phyloP scores from a whole-genome alignment of 2,113 vertebrate genomes.

The Piaya cayana region DNA sequence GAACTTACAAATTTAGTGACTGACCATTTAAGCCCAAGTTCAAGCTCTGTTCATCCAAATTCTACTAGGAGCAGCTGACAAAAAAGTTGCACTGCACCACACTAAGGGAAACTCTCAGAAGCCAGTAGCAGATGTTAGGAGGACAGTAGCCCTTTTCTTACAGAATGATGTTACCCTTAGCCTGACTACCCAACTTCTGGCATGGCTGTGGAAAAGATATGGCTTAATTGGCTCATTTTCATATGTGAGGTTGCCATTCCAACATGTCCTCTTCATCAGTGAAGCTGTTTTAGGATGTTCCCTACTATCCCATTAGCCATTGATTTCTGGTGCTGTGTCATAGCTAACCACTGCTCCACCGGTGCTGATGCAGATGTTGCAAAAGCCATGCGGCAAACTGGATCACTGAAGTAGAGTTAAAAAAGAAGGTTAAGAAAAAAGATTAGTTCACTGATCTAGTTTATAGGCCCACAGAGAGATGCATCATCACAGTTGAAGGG shows the following conservation, averaged over 20 bases:
- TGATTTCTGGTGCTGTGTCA: not conserved
- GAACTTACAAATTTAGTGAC: not conserved
- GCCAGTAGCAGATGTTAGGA: not conserved
- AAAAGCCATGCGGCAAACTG: not conserved
- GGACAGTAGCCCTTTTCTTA: not conserved
- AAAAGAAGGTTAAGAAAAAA: conserved; percentile 40
- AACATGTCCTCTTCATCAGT: not conserved
- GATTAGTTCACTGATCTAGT: conserved; percentile 55
- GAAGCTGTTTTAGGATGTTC: not conserved
- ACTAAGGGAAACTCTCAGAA: not conserved
- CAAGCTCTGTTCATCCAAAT: not conserved
- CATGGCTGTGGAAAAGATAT: not conserved
- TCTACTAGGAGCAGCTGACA: not conserved
- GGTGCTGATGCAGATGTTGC: not conserved
- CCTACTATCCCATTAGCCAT: not conserved
- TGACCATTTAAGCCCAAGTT: not conserved
- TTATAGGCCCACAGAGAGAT: conserved; percentile 30
- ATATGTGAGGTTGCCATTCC: not conserved
- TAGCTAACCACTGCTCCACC: not conserved
- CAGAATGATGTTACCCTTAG: not conserved
- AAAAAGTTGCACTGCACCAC: not conserved
- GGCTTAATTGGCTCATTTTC: not conserved
- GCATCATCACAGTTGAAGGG: not conserved
- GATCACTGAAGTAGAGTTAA: not conserved
- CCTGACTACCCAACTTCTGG: not conserved